phyloP scores from a whole-genome alignment of 2,797 vertebrate species.

The Melopsittacus undulatus region DNA sequence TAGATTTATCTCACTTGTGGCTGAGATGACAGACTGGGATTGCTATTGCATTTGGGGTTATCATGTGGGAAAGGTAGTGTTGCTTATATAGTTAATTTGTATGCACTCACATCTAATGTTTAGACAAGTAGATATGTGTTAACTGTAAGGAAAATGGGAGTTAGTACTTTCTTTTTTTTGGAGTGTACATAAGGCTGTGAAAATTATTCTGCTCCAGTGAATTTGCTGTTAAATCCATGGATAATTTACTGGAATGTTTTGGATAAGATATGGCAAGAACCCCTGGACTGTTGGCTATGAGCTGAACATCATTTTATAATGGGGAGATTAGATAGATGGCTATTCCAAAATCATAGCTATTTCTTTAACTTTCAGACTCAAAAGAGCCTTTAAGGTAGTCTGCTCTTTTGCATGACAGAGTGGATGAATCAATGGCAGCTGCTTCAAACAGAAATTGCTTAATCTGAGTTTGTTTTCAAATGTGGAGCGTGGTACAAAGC shows the following conservation, averaged over 20 bases:
- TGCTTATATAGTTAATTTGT: not conserved
- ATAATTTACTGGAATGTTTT: not conserved
- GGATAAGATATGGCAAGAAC: not conserved
- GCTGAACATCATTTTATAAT: not conserved
- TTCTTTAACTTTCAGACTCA: not conserved
- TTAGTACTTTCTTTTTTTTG: not conserved
- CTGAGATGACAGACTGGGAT: conserved; percentile 3
- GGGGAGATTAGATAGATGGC: not conserved
- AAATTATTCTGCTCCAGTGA: not conserved
- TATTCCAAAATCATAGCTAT: not conserved
- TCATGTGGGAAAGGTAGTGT: not conserved
- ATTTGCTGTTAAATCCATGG: not conserved
- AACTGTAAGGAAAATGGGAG: not conserved
- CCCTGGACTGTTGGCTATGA: not conserved
- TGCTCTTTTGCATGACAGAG: not conserved
- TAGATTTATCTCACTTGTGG: not conserved
- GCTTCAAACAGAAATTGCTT: not conserved
- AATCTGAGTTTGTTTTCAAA: not conserved
- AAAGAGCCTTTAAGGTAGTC: not conserved
- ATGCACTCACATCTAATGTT: not conserved
- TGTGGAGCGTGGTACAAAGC: not conserved
- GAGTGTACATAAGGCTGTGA: not conserved
- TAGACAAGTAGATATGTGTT: not conserved
- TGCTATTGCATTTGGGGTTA: not conserved
- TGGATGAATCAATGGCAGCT: not conserved